phyloP scores from a whole-genome alignment of 1,140 invertebrate genomes.

The Oscheius sp. region DNA sequence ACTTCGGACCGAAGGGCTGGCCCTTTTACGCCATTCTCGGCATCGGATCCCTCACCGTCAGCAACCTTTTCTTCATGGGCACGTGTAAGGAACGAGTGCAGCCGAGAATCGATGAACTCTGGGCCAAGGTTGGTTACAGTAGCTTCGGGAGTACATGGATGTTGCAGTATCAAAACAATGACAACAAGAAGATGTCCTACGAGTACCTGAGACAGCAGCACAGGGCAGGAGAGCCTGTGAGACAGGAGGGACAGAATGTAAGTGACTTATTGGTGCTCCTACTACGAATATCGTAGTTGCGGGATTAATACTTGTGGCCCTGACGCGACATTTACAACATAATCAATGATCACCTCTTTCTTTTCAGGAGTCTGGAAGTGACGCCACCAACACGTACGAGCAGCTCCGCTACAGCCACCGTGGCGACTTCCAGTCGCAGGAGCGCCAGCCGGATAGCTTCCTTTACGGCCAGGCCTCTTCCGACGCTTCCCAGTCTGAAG shows the following conservation, averaged over 20 bases:
- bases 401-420: neutral
- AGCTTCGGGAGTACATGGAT: neutral
- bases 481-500: too few relatives aligned
- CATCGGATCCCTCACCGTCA: constrained; percentile 25
- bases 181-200: constrained; percentile 13
- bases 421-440: neutral
- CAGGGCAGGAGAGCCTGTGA: neutral
- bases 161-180: neutral
- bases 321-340: too few relatives aligned
- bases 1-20: constrained; percentile 36
- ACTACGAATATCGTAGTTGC: too few relatives aligned
- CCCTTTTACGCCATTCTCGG: constrained; percentile 32
- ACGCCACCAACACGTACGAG: too few relatives aligned
- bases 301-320: too few relatives aligned
- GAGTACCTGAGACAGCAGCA: constrained; percentile 18
- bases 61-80: constrained; percentile 24
- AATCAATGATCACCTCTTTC: too few relatives aligned
- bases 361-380: too few relatives aligned
- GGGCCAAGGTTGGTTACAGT: constrained; percentile 14
- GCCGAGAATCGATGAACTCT: constrained; percentile 23
- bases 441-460: constrained; percentile 2
- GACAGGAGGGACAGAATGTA: neutral
- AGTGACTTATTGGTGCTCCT: neutral
- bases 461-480: too few relatives aligned
- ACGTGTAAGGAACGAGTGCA: constrained; percentile 20